Evolutionary conservation across 1,140 invertebrate genomes (phyloP).

Genomic region (Propsilocerus akamusi): DNA sequence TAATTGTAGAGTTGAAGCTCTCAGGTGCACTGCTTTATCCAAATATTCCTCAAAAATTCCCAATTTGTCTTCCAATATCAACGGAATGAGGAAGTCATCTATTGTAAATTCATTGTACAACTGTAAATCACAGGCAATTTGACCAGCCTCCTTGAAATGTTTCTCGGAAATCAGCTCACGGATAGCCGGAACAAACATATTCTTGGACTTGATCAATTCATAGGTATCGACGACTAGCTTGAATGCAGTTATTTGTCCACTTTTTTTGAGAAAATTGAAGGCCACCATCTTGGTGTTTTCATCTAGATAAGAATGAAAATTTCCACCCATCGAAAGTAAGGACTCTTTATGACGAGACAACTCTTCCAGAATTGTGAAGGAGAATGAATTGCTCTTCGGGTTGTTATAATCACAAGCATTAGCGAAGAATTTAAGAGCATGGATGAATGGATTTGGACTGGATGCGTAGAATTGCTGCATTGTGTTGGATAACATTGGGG

Average conservation of each 20-base stretch:
- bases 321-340: no score
- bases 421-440: slow-evolving; percentile 30
- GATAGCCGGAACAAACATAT: slow-evolving; percentile 31
- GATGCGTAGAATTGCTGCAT: slow-evolving; percentile 28
- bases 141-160: slow-evolving; percentile 41
- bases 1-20: slow-evolving; percentile 33
- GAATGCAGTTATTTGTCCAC: slow-evolving; percentile 29
- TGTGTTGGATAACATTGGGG: slow-evolving; percentile 26
- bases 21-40: slow-evolving; percentile 29
- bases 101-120: slow-evolving; percentile 36
- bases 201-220: slow-evolving; percentile 29
- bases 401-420: slow-evolving; percentile 34
- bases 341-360: slow-evolving; percentile 26
- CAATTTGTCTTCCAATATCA: slow-evolving; percentile 51
- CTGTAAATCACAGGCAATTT: slow-evolving; percentile 29
- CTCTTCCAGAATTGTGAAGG: slow-evolving; percentile 35
- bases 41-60: slow-evolving; percentile 43
- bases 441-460: slow-evolving; percentile 31
- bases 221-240: slow-evolving; percentile 31
- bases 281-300: slow-evolving; percentile 34
- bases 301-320: no score
- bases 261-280: slow-evolving; percentile 34
- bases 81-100: slow-evolving; percentile 41
- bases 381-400: slow-evolving; percentile 32
- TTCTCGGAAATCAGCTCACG: slow-evolving; percentile 29